Percentiles rank a stretch among this genome's conserved stretches.
These are phyloP conservation scores for Hecatera dysodea DNA, from an alignment of 2,888 invertebrate species.

Conservation along the genomic window DNA sequence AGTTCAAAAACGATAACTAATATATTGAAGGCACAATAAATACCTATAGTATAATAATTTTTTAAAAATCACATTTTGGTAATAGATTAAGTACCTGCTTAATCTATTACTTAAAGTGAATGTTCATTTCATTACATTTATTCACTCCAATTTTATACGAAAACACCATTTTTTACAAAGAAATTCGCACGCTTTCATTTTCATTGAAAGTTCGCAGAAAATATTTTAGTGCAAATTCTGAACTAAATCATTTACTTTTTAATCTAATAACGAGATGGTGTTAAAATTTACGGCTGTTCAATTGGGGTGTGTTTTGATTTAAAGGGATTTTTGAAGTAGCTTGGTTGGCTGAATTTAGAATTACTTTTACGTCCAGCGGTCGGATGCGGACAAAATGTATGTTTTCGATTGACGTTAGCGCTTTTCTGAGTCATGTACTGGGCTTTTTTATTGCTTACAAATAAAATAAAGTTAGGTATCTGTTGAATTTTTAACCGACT, in stretches of 20 bases:
- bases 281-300: slow-evolving; percentile 55
- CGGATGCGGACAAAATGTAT: slow-evolving; percentile 36
- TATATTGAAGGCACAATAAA: no score
- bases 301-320: slow-evolving; percentile 57
- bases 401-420: not conserved
- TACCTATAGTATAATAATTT: no score
- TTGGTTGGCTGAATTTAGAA: slow-evolving; percentile 46
- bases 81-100: no score
- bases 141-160: slow-evolving; percentile 10
- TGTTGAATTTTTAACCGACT: slow-evolving; percentile 39
- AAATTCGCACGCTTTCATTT: slow-evolving; percentile 20
- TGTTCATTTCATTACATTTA: slow-evolving; percentile 11
- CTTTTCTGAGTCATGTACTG: slow-evolving; percentile 38
- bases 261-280: slow-evolving; percentile 56
- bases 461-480: slow-evolving; percentile 31
- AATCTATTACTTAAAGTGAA: not conserved
- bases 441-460: slow-evolving; percentile 45
- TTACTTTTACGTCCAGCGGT: slow-evolving; percentile 52
- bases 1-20: no score
- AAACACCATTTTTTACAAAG: slow-evolving; percentile 33
- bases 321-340: slow-evolving; percentile 37
- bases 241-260: slow-evolving; percentile 57
- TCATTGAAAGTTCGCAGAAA: slow-evolving; percentile 10
- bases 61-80: no score
- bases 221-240: slow-evolving; percentile 36